These are phyloP conservation scores for Gibbula magus DNA, from an alignment of 2,888 invertebrate species.

Conservation along the genomic window DNA sequence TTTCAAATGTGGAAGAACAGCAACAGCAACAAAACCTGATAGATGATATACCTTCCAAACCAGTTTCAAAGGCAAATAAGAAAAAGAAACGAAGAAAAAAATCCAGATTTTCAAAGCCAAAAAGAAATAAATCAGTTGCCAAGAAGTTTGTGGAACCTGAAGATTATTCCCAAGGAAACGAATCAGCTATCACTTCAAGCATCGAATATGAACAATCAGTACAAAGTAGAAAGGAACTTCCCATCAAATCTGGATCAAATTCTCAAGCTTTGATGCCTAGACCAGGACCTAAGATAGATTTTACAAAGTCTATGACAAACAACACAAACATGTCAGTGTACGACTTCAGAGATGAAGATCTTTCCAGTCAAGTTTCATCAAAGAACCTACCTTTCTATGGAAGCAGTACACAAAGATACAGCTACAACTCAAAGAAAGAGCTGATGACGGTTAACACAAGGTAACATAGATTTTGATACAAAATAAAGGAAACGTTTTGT, in stretches of 20 bases:
- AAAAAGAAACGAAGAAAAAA: constrained; percentile 4
- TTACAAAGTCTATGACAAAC: neutral
- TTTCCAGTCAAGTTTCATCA: neutral
- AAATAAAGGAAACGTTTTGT: too few species aligned
- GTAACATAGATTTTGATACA: neutral
- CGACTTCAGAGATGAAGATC: constrained; percentile 41
- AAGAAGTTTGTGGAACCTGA: neutral
- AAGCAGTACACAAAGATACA: neutral
- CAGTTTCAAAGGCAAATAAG: neutral
- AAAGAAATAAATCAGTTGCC: neutral
- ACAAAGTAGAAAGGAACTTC: neutral
- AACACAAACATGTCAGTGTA: constrained; percentile 26
- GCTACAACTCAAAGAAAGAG: neutral
- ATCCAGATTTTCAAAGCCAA: neutral
- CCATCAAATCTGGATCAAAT: neutral
- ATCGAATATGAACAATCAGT: neutral
- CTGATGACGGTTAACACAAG: constrained; percentile 3
- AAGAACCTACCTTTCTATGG: neutral
- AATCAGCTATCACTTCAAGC: too few species aligned
- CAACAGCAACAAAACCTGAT: neutral
- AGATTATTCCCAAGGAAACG: too few species aligned
- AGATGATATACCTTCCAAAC: neutral
- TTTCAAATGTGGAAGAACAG: neutral
- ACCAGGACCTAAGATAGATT: neutral
- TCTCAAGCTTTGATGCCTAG: neutral